Evolutionary conservation across 2,113 vertebrate genomes (phyloP).

Genomic region (Panthera leo): DNA sequence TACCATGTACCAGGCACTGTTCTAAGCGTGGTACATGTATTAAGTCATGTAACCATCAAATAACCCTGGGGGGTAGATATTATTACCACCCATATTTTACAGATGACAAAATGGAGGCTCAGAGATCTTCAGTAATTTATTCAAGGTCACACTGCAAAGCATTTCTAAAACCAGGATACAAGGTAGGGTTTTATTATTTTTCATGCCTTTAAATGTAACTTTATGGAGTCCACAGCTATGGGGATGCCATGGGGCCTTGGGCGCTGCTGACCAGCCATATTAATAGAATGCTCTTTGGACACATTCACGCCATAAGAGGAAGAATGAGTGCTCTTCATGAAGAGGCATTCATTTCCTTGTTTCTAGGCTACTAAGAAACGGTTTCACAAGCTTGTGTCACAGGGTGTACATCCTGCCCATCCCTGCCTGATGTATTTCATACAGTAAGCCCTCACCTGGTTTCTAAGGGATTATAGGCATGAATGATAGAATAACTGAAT

Average conservation of each 20-base stretch:
- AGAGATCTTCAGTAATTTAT: neutral
- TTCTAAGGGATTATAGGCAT: neutral
- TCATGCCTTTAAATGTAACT: neutral
- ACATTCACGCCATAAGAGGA: neutral
- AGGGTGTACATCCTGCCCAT: neutral
- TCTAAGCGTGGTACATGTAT: neutral
- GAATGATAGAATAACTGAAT: neutral
- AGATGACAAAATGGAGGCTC: constrained; percentile 7
- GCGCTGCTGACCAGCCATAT: neutral
- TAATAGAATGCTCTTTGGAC: neutral
- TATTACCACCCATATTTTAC: neutral
- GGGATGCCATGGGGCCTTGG: neutral
- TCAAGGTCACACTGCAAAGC: neutral
- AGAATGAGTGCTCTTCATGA: neutral
- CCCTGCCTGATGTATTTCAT: neutral
- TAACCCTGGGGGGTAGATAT: neutral
- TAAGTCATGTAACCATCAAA: neutral
- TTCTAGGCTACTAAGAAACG: neutral
- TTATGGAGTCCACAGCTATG: neutral
- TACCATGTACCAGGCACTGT: neutral
- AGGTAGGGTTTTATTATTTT: constrained; percentile 6
- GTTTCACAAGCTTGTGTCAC: neutral
- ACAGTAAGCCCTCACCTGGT: neutral
- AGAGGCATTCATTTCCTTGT: neutral
- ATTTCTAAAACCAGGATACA: neutral